These are phyloP conservation scores for Myripristis jacobus DNA, from an alignment of 2,797 vertebrate species.

Conservation along the genomic window DNA sequence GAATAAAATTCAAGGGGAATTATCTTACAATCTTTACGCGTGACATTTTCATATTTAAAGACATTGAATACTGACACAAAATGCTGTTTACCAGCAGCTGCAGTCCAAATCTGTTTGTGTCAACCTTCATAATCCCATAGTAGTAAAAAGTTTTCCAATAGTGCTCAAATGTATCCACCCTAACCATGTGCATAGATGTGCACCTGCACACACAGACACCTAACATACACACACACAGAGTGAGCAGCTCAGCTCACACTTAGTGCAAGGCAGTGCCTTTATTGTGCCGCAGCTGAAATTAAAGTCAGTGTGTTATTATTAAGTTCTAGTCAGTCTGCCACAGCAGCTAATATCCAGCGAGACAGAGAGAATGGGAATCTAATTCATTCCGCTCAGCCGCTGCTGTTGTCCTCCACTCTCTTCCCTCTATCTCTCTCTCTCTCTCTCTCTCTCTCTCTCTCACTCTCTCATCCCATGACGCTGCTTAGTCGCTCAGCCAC, in stretches of 20 bases:
- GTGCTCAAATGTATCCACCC: background rate
- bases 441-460: slow-evolving; percentile 20
- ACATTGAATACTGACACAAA: background rate
- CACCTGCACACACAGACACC: slow-evolving; percentile 3
- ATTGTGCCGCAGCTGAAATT: slow-evolving; percentile 51
- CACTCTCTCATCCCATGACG: slow-evolving; percentile 18
- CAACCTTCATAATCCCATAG: background rate
- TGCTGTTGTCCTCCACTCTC: slow-evolving; percentile 54
- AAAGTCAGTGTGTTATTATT: slow-evolving; percentile 38
- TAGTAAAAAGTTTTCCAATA: background rate
- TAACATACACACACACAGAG: slow-evolving; percentile 8
- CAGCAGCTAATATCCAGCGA: slow-evolving; percentile 77
- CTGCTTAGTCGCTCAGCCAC: slow-evolving; percentile 51
- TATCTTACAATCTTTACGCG: background rate
- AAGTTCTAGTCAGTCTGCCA: slow-evolving; percentile 42
- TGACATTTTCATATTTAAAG: too few relatives aligned
- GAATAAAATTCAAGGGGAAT: too few relatives aligned
- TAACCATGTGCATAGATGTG: background rate
- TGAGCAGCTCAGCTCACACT: slow-evolving; percentile 42
- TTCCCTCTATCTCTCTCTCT: slow-evolving; percentile 21
- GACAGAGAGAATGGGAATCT: slow-evolving; percentile 80
- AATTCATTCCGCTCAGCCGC: slow-evolving; percentile 81
- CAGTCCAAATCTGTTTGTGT: background rate
- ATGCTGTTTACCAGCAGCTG: background rate
- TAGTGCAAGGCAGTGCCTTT: slow-evolving; percentile 68